Evolutionary conservation across 2,888 invertebrate genomes (phyloP).

Genomic region (Hydropsyche betteni): DNA sequence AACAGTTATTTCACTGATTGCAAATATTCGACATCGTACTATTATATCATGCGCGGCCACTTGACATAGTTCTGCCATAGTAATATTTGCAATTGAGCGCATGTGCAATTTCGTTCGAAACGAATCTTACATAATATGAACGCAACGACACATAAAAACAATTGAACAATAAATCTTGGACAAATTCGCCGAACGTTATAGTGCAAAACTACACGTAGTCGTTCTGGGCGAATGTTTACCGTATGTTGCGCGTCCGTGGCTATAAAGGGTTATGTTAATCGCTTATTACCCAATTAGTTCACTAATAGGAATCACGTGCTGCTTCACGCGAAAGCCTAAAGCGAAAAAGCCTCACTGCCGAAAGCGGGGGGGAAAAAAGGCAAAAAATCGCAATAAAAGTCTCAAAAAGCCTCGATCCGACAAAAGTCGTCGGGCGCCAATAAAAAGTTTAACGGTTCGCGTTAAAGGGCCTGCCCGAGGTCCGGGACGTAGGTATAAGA

Average conservation of each 20-base stretch:
- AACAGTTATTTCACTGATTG: too few relatives aligned
- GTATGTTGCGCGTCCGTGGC: constrained; percentile 15
- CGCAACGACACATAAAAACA: neutral
- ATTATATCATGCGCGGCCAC: too few relatives aligned
- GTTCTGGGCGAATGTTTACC: constrained; percentile 22
- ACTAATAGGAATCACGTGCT: constrained; percentile 29
- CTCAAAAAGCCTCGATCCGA: too few relatives aligned
- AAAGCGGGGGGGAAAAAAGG: neutral
- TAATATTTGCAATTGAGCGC: too few relatives aligned
- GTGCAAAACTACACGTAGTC: neutral
- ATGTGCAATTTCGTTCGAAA: too few relatives aligned
- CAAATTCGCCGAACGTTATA: constrained; percentile 11
- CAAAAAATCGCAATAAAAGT: neutral
- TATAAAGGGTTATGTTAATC: constrained; percentile 31
- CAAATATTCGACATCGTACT: too few relatives aligned
- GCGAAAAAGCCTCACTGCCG: neutral
- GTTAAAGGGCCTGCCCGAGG: neutral
- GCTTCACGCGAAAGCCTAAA: neutral
- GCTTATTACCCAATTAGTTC: constrained; percentile 35
- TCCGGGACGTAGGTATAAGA: constrained; percentile 24
- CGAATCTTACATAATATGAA: too few relatives aligned
- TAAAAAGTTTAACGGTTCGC: constrained; percentile 43
- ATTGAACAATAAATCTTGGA: neutral
- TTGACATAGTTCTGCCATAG: too few relatives aligned
- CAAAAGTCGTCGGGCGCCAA: constrained; percentile 24